Base-by-base conservation (phyloP, 2,797 vertebrate genomes). In the Chelonia mydas region DNA sequence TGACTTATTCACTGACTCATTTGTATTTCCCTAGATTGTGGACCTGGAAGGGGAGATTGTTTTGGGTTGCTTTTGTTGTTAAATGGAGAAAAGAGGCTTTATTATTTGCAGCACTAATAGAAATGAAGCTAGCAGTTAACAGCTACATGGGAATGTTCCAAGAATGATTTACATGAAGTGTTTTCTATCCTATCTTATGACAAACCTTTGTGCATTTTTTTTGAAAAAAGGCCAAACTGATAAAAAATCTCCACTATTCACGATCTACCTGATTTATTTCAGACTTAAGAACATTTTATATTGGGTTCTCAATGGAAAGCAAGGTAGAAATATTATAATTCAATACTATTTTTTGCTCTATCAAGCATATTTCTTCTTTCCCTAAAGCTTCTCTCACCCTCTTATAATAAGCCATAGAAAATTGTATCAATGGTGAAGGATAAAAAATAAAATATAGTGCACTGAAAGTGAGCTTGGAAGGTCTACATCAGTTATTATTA, bases 161-260 rank as follows among this genome's bases (percentile, higher is more conserved):
- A 95, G 92, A 90, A 90, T 4, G 6, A 97, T 97, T 97, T 97
- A 94, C 90, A 96, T 87, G 61, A 97, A 97, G 93, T 84, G 87
- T 92, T 97, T 94, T 96, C 95, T 94, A 86, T 92, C 88, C 94
- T 96, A 92, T 91, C 94, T 96, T 94, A 89, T 90, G 91, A 94
- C 94, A 97, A 97, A 96, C 95, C 92, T 83, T 94, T 98, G 96
- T 33, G 97, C 95, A 93, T 98, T 96, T 37, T 61, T 61, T 98
- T 95, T 91, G 94, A 95, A 96, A 84, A 95, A 96, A 91, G 2
- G 11, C 65, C 78, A 95, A 95, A 97, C 87, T 81, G 92, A 88
- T 92, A 95, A 93, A 93, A 95, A 97, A 78, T 50, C 83, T 90
- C 93, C 79, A 80, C 53, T n/a, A 15, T 93, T 93, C 94, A 91